These are phyloP conservation scores for Melikaiella ostensackeni DNA, from an alignment of 2,888 invertebrate genomes.

Conservation along the genomic window DNA sequence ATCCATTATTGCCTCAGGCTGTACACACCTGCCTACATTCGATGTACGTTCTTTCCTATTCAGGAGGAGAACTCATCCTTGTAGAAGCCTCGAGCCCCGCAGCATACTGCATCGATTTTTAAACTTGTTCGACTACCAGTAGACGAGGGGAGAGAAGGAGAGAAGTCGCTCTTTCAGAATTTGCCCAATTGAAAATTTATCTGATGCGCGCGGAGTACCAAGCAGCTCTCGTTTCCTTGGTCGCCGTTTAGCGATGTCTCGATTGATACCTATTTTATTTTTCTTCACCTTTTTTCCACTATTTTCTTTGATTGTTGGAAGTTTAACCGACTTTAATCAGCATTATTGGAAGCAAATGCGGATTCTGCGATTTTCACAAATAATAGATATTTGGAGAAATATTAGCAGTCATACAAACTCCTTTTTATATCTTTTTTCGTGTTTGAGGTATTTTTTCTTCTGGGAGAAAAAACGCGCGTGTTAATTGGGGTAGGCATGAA, in stretches of 20 bases:
- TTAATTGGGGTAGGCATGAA: too few relatives aligned
- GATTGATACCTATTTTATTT: constrained; percentile 40
- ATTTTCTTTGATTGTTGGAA: constrained; percentile 25
- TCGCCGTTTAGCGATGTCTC: constrained; percentile 36
- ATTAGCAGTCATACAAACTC: neutral
- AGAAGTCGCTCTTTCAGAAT: constrained; percentile 66
- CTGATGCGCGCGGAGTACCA: constrained; percentile 70
- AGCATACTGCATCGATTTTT: constrained; percentile 41
- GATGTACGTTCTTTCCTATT: constrained; percentile 28
- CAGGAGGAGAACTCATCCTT: constrained; percentile 16
- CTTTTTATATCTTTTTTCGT: neutral
- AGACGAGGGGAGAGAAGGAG: constrained; percentile 28
- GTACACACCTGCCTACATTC: neutral
- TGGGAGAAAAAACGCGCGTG: too few relatives aligned
- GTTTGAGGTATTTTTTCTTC: too few relatives aligned
- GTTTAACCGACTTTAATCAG: constrained; percentile 31
- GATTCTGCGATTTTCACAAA: neutral
- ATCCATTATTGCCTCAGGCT: neutral
- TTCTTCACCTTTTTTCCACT: constrained; percentile 45
- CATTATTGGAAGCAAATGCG: neutral
- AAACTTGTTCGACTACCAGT: constrained; percentile 39
- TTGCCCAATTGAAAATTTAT: constrained; percentile 75
- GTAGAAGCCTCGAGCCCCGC: constrained; percentile 13
- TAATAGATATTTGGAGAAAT: neutral
- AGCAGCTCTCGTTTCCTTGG: constrained; percentile 21